phyloP scores from a whole-genome alignment of 2,113 vertebrate genomes.

The Carassius auratus region DNA sequence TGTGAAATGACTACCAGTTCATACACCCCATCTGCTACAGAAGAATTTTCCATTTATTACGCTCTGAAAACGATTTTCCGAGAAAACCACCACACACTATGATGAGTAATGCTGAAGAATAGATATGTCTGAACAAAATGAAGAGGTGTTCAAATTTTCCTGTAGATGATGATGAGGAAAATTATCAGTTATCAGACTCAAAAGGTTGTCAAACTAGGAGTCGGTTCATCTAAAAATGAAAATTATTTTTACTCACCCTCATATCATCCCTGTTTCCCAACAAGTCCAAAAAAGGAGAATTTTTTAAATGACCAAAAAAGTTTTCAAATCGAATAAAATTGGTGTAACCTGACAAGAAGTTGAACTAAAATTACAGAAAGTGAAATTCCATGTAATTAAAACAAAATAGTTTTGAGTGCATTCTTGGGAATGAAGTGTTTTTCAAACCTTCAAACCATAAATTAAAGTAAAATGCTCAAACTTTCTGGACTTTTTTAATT shows the following conservation, averaged over 20 bases:
- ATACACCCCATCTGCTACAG: not conserved
- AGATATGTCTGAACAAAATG: not conserved
- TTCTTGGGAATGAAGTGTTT: not conserved
- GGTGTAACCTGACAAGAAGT: not conserved
- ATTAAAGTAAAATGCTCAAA: too few species aligned
- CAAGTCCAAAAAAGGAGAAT: not conserved
- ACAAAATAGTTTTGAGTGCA: not conserved
- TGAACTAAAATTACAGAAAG: not conserved
- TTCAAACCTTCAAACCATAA: not conserved
- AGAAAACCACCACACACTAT: not conserved
- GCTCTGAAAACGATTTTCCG: not conserved
- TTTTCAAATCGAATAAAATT: not conserved
- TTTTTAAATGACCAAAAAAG: not conserved
- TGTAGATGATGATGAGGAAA: not conserved
- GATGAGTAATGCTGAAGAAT: not conserved
- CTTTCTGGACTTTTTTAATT: too few species aligned
- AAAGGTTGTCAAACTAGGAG: not conserved
- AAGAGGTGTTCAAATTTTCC: not conserved
- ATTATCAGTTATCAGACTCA: not conserved
- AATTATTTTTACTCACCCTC: not conserved
- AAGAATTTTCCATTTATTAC: not conserved
- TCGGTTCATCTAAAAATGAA: not conserved
- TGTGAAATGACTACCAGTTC: not conserved
- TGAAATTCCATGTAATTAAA: not conserved
- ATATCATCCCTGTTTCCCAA: not conserved